A percentile compares a stretch with the other conserved stretches of the same genome.
Conservation (phyloP, 2,113 vertebrate genomes). For the Poeciliopsis prolifica region DNA sequence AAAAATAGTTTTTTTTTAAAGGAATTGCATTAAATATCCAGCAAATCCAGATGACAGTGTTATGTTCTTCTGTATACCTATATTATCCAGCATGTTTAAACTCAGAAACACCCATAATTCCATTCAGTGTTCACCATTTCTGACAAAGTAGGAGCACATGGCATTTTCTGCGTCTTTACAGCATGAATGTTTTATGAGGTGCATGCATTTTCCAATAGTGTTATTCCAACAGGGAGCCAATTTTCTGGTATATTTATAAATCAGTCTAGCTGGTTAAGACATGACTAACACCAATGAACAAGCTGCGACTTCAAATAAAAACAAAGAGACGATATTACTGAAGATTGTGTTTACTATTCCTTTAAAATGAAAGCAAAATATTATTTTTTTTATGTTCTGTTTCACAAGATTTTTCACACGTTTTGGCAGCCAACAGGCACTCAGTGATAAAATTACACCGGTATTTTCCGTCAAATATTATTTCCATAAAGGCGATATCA, state of each 20-base stretch:
- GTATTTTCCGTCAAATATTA: too few relatives aligned
- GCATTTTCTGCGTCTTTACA: background rate
- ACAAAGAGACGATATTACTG: background rate
- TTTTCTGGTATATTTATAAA: background rate
- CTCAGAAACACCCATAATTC: background rate
- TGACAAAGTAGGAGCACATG: background rate
- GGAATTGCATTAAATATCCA: slow-evolving; percentile 1
- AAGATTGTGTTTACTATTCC: background rate
- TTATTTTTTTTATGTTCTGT: too few relatives aligned
- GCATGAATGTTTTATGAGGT: background rate
- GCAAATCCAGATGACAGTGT: background rate
- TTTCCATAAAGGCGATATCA: too few relatives aligned
- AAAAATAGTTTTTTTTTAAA: background rate
- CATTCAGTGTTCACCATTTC: background rate
- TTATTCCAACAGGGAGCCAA: background rate
- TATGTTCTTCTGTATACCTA: background rate
- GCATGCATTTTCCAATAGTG: background rate
- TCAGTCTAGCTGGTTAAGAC: background rate
- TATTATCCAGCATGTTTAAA: background rate
- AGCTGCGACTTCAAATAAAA: background rate
- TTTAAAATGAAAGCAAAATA: background rate
- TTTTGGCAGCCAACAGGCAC: too few relatives aligned
- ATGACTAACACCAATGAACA: background rate
- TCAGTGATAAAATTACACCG: too few relatives aligned
- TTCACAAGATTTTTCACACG: too few relatives aligned